Conservation (phyloP, 2,797 vertebrate species). For the Anableps anableps region DNA sequence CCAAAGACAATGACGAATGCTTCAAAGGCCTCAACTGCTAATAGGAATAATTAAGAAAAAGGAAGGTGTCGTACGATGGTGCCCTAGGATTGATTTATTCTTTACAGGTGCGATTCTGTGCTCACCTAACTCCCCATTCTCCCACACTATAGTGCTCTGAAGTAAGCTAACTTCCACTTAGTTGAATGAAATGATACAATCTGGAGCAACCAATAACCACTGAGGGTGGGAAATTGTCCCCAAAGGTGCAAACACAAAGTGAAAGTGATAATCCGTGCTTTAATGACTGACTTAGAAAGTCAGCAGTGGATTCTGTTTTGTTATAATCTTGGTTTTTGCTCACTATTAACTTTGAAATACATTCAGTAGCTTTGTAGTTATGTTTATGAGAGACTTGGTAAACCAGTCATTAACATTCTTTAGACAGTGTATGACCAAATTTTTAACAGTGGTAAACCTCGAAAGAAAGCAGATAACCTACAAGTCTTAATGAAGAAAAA, state of each 20-base stretch:
- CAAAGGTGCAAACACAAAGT: conserved; percentile 54
- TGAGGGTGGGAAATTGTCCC: conserved; percentile 52
- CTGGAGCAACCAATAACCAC: conserved; percentile 56
- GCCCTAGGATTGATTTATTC: conserved; percentile 67
- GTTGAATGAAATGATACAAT: conserved; percentile 62
- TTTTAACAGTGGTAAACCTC: background rate
- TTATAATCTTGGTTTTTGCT: conserved; percentile 4
- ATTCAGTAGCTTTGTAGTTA: background rate
- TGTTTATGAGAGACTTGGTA: background rate
- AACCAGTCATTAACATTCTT: background rate
- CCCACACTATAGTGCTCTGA: conserved; percentile 22
- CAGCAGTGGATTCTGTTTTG: conserved; percentile 2
- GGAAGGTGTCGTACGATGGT: conserved; percentile 48
- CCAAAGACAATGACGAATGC: conserved; percentile 77
- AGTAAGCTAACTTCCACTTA: conserved; percentile 66
- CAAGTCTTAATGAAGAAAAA: background rate
- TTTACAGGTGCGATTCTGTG: conserved; percentile 35
- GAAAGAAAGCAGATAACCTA: background rate
- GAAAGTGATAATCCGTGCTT: conserved; percentile 61
- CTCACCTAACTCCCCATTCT: conserved; percentile 46
- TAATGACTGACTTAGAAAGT: conserved; percentile 48
- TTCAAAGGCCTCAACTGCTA: conserved; percentile 43
- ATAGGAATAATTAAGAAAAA: conserved; percentile 80
- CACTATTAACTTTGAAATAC: background rate
- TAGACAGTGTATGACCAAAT: background rate